These are phyloP conservation scores for Tympanoctomys barrerae DNA, from an alignment of 2,797 vertebrate species.

Conservation along the genomic window DNA sequence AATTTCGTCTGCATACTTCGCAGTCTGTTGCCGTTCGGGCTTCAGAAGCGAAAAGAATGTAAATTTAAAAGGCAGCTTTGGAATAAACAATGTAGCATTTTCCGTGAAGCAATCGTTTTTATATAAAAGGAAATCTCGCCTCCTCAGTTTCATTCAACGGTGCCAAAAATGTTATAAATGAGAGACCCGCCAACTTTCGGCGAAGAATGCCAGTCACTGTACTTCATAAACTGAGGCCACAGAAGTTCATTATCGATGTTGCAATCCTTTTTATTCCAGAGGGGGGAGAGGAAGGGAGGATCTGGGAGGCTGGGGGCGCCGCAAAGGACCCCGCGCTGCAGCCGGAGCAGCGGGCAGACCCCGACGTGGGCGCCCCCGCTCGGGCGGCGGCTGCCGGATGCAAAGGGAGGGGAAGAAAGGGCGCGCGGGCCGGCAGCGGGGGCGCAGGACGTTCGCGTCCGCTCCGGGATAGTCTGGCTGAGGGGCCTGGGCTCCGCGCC, in stretches of 20 bases:
- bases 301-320: too few relatives aligned
- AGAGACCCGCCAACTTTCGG: constrained; percentile 89
- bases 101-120: constrained; percentile 88
- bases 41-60: constrained; percentile 84
- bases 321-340: too few relatives aligned
- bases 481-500: constrained; percentile 30
- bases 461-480: constrained; percentile 56
- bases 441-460: constrained; percentile 84
- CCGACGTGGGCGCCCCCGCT: constrained; percentile 88
- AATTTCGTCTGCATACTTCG: constrained; percentile 88
- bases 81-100: constrained; percentile 87
- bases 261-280: constrained; percentile 86
- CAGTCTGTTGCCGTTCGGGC: constrained; percentile 86
- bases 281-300: neutral
- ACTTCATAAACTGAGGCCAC: constrained; percentile 87
- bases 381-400: constrained; percentile 83
- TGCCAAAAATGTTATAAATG: constrained; percentile 91
- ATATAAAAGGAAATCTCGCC: constrained; percentile 91
- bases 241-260: constrained; percentile 91
- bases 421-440: constrained; percentile 63
- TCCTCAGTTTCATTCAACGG: constrained; percentile 90
- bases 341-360: constrained; percentile 79
- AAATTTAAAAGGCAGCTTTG: constrained; percentile 87
- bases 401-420: constrained; percentile 81
- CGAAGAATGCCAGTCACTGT: constrained; percentile 88